These are phyloP conservation scores for Osmerus mordax DNA, from an alignment of 2,113 vertebrate genomes.

Conservation along the genomic window DNA sequence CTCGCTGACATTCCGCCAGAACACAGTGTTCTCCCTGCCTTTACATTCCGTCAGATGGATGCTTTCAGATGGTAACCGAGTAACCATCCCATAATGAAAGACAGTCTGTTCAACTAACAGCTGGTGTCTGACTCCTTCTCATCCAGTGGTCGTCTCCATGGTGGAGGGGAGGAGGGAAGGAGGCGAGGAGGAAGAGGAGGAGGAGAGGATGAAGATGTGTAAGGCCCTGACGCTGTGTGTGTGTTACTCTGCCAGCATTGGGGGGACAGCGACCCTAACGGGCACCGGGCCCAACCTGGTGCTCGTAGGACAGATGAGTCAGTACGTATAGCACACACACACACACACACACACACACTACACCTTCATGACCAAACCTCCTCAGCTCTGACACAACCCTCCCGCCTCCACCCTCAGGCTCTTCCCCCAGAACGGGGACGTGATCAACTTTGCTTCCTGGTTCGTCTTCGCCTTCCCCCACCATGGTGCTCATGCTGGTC, in stretches of 20 bases:
- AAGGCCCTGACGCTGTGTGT: conserved; percentile 89
- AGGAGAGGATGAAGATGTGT: conserved; percentile 57
- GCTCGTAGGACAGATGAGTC: conserved; percentile 86
- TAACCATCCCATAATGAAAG: no score
- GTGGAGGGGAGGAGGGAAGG: conserved; percentile 47
- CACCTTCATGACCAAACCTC: neutral
- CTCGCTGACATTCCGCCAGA: no score
- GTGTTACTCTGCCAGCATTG: conserved; percentile 94
- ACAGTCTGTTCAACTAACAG: neutral
- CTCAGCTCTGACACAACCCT: conserved; percentile 10
- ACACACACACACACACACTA: conserved; percentile 10
- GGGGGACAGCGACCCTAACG: conserved; percentile 93
- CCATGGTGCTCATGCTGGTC: conserved; percentile 85
- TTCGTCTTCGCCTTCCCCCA: conserved; percentile 92
- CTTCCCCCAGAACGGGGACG: conserved; percentile 80
- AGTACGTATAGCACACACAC: conserved; percentile 73
- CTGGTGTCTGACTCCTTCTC: neutral
- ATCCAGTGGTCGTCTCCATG: conserved; percentile 54
- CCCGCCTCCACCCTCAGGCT: conserved; percentile 65
- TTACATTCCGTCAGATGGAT: no score
- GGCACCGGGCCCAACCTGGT: conserved; percentile 96
- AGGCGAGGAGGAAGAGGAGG: conserved; percentile 39
- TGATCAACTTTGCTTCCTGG: conserved; percentile 94
- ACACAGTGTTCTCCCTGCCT: no score
- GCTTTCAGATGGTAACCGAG: no score